Conservation (phyloP, 2,113 vertebrate species). For the Seriola quinqueradiata region DNA sequence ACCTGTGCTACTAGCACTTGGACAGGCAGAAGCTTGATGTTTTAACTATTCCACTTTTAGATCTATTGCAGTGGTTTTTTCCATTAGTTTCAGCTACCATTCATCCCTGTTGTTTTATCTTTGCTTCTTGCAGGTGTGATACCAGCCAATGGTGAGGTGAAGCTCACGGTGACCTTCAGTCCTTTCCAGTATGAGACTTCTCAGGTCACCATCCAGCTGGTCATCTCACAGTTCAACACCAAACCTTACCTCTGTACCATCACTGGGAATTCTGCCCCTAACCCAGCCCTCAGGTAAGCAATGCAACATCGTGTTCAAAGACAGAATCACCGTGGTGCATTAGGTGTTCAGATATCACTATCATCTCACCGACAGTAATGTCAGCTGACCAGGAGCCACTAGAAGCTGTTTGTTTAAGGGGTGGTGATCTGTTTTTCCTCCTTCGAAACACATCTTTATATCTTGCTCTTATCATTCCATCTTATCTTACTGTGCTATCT, state of each 20-base stretch:
- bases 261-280: conserved; percentile 87
- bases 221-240: conserved; percentile 90
- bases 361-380: not conserved
- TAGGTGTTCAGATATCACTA: not conserved
- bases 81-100: too few species aligned
- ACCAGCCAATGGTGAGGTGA: conserved; percentile 85
- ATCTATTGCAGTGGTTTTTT: not conserved
- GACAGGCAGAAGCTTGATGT: not conserved
- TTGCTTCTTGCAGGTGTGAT: conserved; percentile 88
- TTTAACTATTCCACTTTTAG: not conserved
- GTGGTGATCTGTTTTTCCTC: not conserved
- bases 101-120: not conserved
- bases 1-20: not conserved
- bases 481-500: not conserved
- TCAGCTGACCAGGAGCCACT: not conserved
- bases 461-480: not conserved
- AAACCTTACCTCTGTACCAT: conserved; percentile 90
- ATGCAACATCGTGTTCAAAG: not conserved
- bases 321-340: not conserved
- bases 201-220: conserved; percentile 88
- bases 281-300: conserved; percentile 79
- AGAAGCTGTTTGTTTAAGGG: not conserved
- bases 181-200: conserved; percentile 89
- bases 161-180: conserved; percentile 86
- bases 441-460: not conserved